Evolutionary conservation across 2,113 vertebrate genomes (phyloP).

Genomic region (Urocolius indicus): DNA sequence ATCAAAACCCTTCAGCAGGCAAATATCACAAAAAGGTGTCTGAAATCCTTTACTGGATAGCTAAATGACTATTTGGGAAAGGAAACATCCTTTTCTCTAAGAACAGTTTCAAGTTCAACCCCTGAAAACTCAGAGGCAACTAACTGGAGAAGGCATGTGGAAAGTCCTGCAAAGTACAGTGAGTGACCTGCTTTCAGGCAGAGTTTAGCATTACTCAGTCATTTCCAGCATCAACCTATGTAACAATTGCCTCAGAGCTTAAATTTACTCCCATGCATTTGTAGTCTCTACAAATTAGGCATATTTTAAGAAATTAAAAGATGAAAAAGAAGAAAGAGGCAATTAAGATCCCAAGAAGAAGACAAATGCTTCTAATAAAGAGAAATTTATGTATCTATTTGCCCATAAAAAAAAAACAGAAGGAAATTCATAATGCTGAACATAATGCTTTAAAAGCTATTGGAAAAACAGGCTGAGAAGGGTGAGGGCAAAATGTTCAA

Average conservation of each 20-base stretch:
- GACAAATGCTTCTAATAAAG: background rate
- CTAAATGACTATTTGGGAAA: background rate
- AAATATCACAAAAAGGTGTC: background rate
- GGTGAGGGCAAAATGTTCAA: background rate
- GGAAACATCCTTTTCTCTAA: background rate
- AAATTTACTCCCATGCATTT: background rate
- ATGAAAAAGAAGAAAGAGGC: constrained; percentile 5
- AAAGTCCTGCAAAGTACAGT: background rate
- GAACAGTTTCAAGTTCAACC: background rate
- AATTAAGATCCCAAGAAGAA: constrained; percentile 17
- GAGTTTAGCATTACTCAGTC: background rate
- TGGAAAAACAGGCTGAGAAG: background rate
- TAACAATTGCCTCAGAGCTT: background rate
- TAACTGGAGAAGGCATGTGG: background rate
- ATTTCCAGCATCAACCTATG: background rate
- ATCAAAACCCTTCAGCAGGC: background rate
- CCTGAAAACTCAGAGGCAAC: background rate
- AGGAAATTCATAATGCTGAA: background rate
- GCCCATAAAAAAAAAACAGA: background rate
- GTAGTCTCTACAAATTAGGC: background rate
- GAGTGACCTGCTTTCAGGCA: background rate
- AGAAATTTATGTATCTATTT: background rate
- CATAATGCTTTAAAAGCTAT: background rate
- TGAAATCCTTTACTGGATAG: background rate
- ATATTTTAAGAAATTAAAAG: background rate